Conservation (phyloP, 1,140 invertebrate species). For the Temnothorax nylanderi region DNA sequence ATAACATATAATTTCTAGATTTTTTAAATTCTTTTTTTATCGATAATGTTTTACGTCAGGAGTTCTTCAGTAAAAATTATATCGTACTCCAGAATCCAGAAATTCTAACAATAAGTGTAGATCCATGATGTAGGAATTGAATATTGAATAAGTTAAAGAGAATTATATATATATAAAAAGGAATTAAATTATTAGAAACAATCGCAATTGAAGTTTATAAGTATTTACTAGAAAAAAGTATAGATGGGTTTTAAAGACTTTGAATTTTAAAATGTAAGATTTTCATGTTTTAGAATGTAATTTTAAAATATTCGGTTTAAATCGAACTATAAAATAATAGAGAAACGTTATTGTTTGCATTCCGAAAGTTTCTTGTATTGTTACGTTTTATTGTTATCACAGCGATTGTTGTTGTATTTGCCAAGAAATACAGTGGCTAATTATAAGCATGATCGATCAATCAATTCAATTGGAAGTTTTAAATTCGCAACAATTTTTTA, state of each 20-base stretch:
- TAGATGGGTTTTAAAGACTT: slow-evolving; percentile 15
- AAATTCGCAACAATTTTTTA: not conserved
- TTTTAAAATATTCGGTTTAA: slow-evolving; percentile 34
- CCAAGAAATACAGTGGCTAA: slow-evolving; percentile 58
- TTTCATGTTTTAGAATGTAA: not conserved
- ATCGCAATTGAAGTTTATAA: slow-evolving; percentile 54
- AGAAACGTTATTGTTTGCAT: slow-evolving; percentile 50
- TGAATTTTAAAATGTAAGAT: not conserved
- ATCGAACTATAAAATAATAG: slow-evolving; percentile 25
- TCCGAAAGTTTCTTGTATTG: slow-evolving; percentile 35
- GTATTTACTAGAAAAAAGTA: slow-evolving; percentile 37
- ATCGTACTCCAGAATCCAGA: not conserved
- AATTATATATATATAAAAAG: not conserved
- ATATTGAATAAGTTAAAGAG: slow-evolving; percentile 30
- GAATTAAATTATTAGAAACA: slow-evolving; percentile 23
- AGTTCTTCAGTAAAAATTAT: not conserved
- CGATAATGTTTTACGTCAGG: not conserved
- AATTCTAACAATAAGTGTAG: not conserved
- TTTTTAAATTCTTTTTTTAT: not conserved
- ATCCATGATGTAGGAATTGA: slow-evolving; percentile 63
- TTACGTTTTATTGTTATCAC: slow-evolving; percentile 62
- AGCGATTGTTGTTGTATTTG: slow-evolving; percentile 57
- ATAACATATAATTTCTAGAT: not conserved
- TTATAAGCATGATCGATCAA: slow-evolving; percentile 7
- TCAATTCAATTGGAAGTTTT: not conserved